phyloP scores from a whole-genome alignment of 2,797 vertebrate genomes.

The Buphagus erythrorhynchus region DNA sequence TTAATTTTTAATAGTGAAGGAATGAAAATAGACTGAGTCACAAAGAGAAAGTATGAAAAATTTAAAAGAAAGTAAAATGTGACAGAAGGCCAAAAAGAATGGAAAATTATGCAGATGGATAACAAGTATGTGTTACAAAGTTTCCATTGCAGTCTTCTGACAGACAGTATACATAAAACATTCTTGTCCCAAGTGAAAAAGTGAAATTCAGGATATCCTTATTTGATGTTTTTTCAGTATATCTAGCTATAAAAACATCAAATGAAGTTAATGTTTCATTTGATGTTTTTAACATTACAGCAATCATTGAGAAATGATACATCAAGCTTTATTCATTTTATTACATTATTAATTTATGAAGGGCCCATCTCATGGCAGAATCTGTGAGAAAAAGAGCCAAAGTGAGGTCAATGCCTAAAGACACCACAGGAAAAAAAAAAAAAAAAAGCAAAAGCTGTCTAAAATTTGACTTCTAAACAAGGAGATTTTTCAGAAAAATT shows the following conservation, averaged over 20 bases:
- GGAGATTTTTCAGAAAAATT: not conserved
- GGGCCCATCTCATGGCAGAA: not conserved
- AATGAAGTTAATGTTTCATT: constrained; percentile 34
- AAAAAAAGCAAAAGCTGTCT: not conserved
- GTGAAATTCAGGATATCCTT: constrained; percentile 16
- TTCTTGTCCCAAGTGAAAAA: constrained; percentile 34
- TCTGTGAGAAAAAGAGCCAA: not conserved
- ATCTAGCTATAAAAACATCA: constrained; percentile 55
- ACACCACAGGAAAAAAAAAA: not conserved
- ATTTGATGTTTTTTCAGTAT: constrained; percentile 34
- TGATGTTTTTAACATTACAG: constrained; percentile 59
- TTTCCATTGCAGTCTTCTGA: not conserved
- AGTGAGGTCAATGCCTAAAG: not conserved
- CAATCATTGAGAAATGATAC: constrained; percentile 17
- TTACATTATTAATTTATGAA: constrained; percentile 52
- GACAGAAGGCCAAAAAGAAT: not conserved
- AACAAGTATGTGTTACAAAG: not conserved
- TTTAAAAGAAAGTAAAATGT: not conserved
- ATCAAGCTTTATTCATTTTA: constrained; percentile 29
- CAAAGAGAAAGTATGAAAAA: not conserved
- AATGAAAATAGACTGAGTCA: not conserved
- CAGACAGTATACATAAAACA: constrained; percentile 30
- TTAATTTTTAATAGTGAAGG: not conserved
- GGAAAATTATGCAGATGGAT: not conserved
- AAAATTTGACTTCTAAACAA: not conserved